phyloP scores from a whole-genome alignment of 2,113 vertebrate genomes.

The Oryzias melastigma region DNA sequence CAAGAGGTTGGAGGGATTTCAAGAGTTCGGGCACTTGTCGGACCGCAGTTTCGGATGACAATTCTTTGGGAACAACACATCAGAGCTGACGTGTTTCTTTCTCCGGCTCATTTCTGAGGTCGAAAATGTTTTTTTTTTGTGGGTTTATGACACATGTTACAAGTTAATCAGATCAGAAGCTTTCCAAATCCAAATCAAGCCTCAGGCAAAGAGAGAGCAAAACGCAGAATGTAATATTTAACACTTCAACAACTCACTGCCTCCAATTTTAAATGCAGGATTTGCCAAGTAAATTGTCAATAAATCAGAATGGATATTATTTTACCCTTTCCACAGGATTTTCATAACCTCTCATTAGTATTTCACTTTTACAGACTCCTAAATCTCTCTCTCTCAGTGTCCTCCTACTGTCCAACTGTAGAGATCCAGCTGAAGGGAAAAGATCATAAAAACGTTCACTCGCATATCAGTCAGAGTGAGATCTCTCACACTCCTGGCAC shows the following conservation, averaged over 20 bases:
- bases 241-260: not conserved
- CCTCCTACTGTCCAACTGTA: not conserved
- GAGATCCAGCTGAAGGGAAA: not conserved
- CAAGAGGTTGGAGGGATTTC: conserved; percentile 28
- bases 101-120: not conserved
- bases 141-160: not conserved
- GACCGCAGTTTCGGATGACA: conserved; percentile 22
- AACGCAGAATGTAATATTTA: not conserved
- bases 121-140: not conserved
- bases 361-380: conserved; percentile 15
- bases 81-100: not conserved
- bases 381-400: conserved; percentile 8
- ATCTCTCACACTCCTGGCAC: conserved; percentile 7
- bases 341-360: conserved; percentile 20
- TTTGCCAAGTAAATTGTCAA: not conserved
- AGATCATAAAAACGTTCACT: conserved; percentile 10
- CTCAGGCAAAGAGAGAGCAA: not conserved
- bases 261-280: not conserved
- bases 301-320: not conserved
- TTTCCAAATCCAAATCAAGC: not conserved
- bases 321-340: not conserved
- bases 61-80: not conserved
- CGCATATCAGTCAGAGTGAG: conserved; percentile 10
- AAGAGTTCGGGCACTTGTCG: conserved; percentile 25
- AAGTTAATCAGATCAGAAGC: conserved; percentile 8